These are phyloP conservation scores for Eulemur rubriventer DNA, from an alignment of 2,797 vertebrate species.

Conservation along the genomic window DNA sequence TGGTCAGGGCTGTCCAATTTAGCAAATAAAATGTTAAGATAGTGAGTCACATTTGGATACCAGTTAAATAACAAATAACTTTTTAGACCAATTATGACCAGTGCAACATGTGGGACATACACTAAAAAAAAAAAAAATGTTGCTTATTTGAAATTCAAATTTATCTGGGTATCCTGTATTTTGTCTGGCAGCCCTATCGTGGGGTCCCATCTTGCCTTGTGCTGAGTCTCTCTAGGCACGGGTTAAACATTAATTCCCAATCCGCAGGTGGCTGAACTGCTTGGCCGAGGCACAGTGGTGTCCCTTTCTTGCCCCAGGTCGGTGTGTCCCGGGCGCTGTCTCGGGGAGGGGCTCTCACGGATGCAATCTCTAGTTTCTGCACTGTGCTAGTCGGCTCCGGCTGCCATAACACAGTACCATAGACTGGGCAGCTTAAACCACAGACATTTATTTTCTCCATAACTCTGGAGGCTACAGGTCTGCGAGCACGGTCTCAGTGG, in stretches of 20 bases:
- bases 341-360: rapidly evolving
- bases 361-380: rapidly evolving
- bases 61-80: neutral
- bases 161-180: neutral
- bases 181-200: neutral
- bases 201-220: rapidly evolving
- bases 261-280: rapidly evolving
- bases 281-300: neutral
- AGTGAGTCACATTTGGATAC: neutral
- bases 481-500: rapidly evolving
- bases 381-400: rapidly evolving
- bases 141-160: neutral
- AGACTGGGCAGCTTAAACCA: neutral
- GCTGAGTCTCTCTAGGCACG: rapidly evolving
- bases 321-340: rapidly evolving
- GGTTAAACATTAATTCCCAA: neutral
- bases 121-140: neutral
- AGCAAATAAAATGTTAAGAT: neutral
- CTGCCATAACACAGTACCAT: rapidly evolving
- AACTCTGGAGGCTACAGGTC: neutral
- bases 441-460: neutral
- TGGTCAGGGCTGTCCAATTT: neutral
- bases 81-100: neutral
- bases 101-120: neutral
- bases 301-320: rapidly evolving